Evolutionary conservation across 2,888 invertebrate species (phyloP), one percentile per base, ranked within the genome.

Genomic region (Ecdyonurus torrentis): DNA sequence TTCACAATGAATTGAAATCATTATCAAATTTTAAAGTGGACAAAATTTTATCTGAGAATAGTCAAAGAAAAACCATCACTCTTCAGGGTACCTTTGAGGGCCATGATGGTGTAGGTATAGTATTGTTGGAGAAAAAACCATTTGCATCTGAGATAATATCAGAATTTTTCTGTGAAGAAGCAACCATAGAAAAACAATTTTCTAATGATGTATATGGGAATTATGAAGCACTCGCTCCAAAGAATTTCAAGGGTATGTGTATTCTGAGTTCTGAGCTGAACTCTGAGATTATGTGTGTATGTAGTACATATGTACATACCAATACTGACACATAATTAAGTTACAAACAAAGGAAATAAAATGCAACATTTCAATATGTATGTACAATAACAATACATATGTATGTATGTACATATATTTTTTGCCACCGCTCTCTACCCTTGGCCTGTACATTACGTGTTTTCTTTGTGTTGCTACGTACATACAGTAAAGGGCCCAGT

Each of bases 201-300:
- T 80, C 84, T 25, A 93, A 93, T 76, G 91, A 92, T 73, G 85
- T 91, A 72, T 93, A 92, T 73, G 87, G 87, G 18, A 87, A 86
- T 71, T 92, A 86, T 72, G 83, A 84, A 70, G 88, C 86, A 74
- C 83, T 80, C 68, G 86, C 86, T 0, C 76, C 75, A 3, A 70
- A 77, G 23, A 74, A 80, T 25, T 72, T 83, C 23, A 86, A 87
- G 71, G 82, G 91, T 89, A 74, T 78, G n/a, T n/a, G n/a, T n/a
- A n/a, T 19, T 22, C 2, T 24, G 1, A 10, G 78, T 73, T 66
- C 61, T 62, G 55, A 60, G 63, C 62, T 61, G 61, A 59, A 53
- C 15, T 19, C 58, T 62, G 20, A 58, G 50, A 25, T 63, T 23
- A 23, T 53, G 20, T 52, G n/a, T 20, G 24, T 63, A 63, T 25